Conservation (phyloP, 2,888 invertebrate species). For the Drosophila incognita region DNA sequence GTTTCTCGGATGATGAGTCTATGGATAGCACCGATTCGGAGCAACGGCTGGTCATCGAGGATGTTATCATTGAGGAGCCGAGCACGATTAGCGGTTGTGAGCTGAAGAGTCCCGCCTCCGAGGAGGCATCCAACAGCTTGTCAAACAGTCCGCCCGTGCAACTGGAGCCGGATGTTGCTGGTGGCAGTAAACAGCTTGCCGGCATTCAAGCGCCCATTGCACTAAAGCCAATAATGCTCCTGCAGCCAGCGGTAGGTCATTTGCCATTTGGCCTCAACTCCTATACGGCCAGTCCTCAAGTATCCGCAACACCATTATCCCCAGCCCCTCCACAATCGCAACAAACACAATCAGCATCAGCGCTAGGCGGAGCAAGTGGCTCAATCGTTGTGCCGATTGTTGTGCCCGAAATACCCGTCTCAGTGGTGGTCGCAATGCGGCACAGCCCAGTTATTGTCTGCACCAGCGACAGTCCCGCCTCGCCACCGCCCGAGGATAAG, state of each 20-base stretch:
- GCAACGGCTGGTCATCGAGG: slow-evolving; percentile 87
- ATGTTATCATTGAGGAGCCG: slow-evolving; percentile 83
- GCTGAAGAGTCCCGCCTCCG: slow-evolving; percentile 72
- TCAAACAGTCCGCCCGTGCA: slow-evolving; percentile 55
- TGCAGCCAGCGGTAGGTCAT: slow-evolving; percentile 14
- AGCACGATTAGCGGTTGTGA: slow-evolving; percentile 44
- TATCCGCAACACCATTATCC: slow-evolving; percentile 21
- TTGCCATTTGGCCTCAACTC: slow-evolving; percentile 14
- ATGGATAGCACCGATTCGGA: slow-evolving; percentile 89
- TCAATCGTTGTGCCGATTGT: slow-evolving; percentile 72
- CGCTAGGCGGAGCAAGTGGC: background rate
- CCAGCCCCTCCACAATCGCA: background rate
- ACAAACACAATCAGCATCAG: background rate
- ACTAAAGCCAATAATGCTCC: slow-evolving; percentile 58
- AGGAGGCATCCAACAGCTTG: slow-evolving; percentile 44
- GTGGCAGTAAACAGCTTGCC: slow-evolving; percentile 42
- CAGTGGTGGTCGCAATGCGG: slow-evolving; percentile 73
- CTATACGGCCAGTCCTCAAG: slow-evolving; percentile 6
- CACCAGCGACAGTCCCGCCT: slow-evolving; percentile 42
- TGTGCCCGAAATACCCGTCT: slow-evolving; percentile 80
- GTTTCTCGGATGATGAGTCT: slow-evolving; percentile 87
- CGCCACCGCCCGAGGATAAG: slow-evolving; percentile 30
- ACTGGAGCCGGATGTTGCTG: slow-evolving; percentile 43
- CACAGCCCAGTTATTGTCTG: slow-evolving; percentile 44
- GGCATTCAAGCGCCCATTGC: slow-evolving; percentile 69